Evolutionary conservation across 92 coral and sea anemone genomes (phyloP), one percentile per base, ranked within the genome.

Genomic region (Zoanthus sansibaricus): DNA sequence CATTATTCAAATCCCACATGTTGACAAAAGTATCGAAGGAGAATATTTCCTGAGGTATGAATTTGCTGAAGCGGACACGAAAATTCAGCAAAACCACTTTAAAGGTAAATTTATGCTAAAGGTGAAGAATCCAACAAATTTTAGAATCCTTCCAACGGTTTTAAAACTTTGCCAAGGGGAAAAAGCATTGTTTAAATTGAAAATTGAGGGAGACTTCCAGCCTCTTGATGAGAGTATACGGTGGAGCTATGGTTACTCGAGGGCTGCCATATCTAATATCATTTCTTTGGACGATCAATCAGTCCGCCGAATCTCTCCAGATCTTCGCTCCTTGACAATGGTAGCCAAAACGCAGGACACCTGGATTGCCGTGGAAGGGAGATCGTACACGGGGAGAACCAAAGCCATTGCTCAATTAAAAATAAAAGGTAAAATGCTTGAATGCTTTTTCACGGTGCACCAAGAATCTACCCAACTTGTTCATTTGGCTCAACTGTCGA

Each of bases 61-160:
- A 71, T 96, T 95, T 71, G 89, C 74, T 7, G 99, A 96, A 82
- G 99, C 94, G 33, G 94, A 96, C 76, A 80, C 93, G 6, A 87
- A 44, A 51, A 78, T 95, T 75, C 95, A 96, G 54, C 89, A 90
- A 31, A 92, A 79, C 52, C 83, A 70, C 10, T 95, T 90, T 88
- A 91, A 86, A 56, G 98, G 87, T 31, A 90, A 88, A 80, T 93
- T 96, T 21, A 89, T 75, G 61, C 74, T 96, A n/a, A 92, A 84
- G 44, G 97, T 96, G 16, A 90, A 89, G 64, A 82, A 90, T 30
- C 98, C 94, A 7, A 91, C 91, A 56, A 74, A 79, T 1, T 90
- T 96, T 82, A 82, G 92, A 13, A 9, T 96, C 14, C 77, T 52
- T 51, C 99, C 99, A 18, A 61, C 76, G 7, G 67, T 72, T 42